These are phyloP conservation scores for Chrysotoxum bicinctum DNA, from an alignment of 2,888 invertebrate species.

Conservation along the genomic window DNA sequence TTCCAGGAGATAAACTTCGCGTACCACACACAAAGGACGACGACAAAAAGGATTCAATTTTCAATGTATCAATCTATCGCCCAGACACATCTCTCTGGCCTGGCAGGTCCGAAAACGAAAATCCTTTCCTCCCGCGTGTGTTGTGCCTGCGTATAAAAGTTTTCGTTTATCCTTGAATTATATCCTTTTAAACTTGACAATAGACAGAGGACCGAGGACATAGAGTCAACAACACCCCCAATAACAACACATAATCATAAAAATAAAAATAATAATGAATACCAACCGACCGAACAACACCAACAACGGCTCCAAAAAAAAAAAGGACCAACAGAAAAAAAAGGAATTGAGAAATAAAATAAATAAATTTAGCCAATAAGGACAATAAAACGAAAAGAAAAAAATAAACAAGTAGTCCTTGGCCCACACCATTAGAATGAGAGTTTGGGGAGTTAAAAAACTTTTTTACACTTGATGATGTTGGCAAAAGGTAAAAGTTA, in stretches of 20 bases:
- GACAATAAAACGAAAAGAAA: slow-evolving; percentile 45
- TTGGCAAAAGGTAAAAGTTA: slow-evolving; percentile 73
- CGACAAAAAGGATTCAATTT: slow-evolving; percentile 69
- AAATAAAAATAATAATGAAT: slow-evolving; percentile 71
- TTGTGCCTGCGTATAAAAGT: slow-evolving; percentile 33
- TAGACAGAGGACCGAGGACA: slow-evolving; percentile 19
- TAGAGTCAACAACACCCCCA: slow-evolving; percentile 58
- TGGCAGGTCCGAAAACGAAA: slow-evolving; percentile 12
- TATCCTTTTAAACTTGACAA: slow-evolving; percentile 72
- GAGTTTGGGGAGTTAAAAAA: slow-evolving; percentile 35
- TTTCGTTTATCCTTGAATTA: slow-evolving; percentile 71
- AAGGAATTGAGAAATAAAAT: slow-evolving; percentile 69
- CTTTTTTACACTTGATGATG: slow-evolving; percentile 71
- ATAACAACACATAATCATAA: slow-evolving; percentile 57
- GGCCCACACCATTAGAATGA: slow-evolving; percentile 21
- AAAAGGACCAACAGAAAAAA: slow-evolving; percentile 22
- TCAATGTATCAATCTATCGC: slow-evolving; percentile 71
- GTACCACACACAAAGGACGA: slow-evolving; percentile 45
- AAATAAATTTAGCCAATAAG: slow-evolving; percentile 73
- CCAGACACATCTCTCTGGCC: slow-evolving; percentile 55
- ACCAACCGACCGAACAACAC: slow-evolving; percentile 54
- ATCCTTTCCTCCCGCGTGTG: slow-evolving; percentile 15
- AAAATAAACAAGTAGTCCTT: slow-evolving; percentile 26
- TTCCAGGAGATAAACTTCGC: slow-evolving; percentile 67
- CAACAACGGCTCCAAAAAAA: not conserved